Evolutionary conservation across 2,113 vertebrate species (phyloP).

Genomic region (Capreolus pygargus): DNA sequence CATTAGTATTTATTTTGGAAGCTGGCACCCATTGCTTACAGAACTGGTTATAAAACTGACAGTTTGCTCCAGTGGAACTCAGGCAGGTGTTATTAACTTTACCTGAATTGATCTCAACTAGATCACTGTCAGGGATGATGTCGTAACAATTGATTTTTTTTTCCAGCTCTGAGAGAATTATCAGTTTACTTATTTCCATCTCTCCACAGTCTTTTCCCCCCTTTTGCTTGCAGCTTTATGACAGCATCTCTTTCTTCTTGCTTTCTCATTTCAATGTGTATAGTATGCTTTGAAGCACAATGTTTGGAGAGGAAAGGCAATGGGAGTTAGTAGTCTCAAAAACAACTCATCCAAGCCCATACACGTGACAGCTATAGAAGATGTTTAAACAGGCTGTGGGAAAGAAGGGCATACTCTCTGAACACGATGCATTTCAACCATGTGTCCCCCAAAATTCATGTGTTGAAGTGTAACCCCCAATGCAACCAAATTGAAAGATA

Average conservation of each 20-base stretch:
- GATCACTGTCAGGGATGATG: conserved; percentile 48
- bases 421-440: fast-evolving
- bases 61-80: neutral
- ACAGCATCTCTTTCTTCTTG: conserved; percentile 23
- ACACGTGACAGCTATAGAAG: neutral
- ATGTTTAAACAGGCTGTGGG: neutral
- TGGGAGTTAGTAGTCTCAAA: neutral
- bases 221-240: neutral
- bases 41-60: conserved; percentile 32
- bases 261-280: conserved; percentile 40
- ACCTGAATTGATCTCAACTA: conserved; percentile 48
- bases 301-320: conserved; percentile 22
- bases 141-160: conserved; percentile 61
- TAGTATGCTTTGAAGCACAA: conserved; percentile 17
- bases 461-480: neutral
- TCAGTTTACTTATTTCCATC: conserved; percentile 50
- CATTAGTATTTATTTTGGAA: conserved; percentile 51
- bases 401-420: neutral
- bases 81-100: conserved; percentile 51
- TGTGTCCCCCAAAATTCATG: neutral
- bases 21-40: neutral
- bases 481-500: neutral
- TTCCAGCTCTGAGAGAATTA: conserved; percentile 29
- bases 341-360: neutral
- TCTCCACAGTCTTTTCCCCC: neutral